These are phyloP conservation scores for Athene noctua DNA, from an alignment of 2,113 vertebrate genomes.

Conservation along the genomic window DNA sequence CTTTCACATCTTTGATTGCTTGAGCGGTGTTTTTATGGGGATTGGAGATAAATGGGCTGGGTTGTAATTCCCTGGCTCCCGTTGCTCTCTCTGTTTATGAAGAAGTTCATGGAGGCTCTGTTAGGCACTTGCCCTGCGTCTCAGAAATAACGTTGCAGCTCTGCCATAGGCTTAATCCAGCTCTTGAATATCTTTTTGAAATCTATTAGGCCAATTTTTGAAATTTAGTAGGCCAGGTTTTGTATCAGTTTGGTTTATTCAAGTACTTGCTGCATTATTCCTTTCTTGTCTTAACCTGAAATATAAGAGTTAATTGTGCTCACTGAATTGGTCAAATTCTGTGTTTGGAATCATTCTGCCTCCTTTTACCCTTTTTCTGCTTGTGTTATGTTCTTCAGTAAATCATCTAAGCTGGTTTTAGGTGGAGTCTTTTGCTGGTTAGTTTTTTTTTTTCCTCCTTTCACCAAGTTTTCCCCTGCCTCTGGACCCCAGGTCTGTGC, in stretches of 20 bases:
- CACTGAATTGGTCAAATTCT: rapidly evolving
- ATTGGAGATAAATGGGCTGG: not conserved
- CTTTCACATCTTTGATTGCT: not conserved
- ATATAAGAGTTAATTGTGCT: not conserved
- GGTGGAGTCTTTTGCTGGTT: no score
- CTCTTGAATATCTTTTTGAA: rapidly evolving
- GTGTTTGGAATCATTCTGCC: not conserved
- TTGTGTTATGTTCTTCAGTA: not conserved
- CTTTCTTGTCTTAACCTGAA: not conserved
- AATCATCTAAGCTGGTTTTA: not conserved
- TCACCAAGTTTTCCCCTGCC: rapidly evolving
- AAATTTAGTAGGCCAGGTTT: not conserved
- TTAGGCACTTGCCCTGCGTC: rapidly evolving
- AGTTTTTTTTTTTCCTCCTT: rapidly evolving
- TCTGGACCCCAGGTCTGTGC: rapidly evolving
- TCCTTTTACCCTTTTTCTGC: no score
- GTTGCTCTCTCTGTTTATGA: not conserved
- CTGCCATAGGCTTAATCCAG: not conserved
- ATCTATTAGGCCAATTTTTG: not conserved
- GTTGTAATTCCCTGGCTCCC: not conserved
- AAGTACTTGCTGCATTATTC: not conserved
- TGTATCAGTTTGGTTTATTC: not conserved
- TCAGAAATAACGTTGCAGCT: rapidly evolving
- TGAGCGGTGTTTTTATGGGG: no score
- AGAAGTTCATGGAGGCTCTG: rapidly evolving